Percentiles rank a stretch among this genome's conserved stretches.
These are phyloP conservation scores for Erythrocercus mccallii DNA, from an alignment of 2,113 vertebrate genomes.

Conservation along the genomic window DNA sequence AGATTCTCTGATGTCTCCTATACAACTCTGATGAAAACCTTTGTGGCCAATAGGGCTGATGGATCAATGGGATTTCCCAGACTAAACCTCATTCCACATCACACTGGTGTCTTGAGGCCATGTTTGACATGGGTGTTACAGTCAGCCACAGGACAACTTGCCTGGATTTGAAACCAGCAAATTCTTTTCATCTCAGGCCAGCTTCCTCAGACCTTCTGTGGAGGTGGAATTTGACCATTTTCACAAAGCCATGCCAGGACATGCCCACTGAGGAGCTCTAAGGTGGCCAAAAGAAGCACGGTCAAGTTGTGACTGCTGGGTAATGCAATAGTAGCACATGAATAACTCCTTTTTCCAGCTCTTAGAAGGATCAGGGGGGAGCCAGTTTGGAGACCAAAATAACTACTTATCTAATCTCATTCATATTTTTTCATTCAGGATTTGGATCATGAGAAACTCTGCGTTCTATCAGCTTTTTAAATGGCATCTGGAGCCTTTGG, in stretches of 20 bases:
- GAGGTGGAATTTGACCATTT: background rate
- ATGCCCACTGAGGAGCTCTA: background rate
- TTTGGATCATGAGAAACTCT: background rate
- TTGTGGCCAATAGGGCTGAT: background rate
- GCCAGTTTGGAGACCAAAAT: background rate
- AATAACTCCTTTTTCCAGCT: background rate
- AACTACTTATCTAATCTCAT: background rate
- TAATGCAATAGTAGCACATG: background rate
- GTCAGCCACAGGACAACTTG: background rate
- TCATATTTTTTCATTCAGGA: background rate
- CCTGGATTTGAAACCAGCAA: background rate
- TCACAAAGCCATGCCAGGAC: background rate
- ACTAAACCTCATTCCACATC: background rate
- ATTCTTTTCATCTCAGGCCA: background rate
- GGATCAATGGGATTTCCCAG: background rate
- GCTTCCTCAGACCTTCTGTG: background rate
- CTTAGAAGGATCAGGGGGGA: background rate
- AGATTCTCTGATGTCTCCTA: background rate
- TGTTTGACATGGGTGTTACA: background rate
- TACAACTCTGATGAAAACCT: background rate
- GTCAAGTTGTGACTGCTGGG: background rate
- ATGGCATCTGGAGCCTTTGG: background rate
- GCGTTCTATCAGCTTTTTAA: background rate
- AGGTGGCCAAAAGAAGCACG: background rate
- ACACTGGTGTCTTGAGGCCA: rapidly evolving